These are phyloP conservation scores for Tholera decimalis DNA, from an alignment of 2,888 invertebrate genomes.

Conservation along the genomic window DNA sequence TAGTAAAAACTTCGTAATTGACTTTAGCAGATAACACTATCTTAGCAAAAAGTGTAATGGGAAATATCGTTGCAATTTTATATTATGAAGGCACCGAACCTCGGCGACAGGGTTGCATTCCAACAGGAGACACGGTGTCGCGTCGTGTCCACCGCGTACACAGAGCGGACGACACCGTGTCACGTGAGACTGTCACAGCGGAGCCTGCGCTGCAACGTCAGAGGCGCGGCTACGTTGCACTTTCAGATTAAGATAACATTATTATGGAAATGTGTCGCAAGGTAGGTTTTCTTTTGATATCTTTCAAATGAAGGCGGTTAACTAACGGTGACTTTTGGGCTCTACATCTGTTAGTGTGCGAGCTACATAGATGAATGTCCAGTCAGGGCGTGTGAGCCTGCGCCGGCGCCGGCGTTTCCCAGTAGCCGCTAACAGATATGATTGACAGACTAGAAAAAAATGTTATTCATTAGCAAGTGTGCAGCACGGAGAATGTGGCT, in stretches of 20 bases:
- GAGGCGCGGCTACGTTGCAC: slow-evolving; percentile 1
- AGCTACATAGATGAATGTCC: slow-evolving; percentile 1
- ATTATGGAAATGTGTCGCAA: slow-evolving; percentile 8
- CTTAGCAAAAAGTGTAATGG: slow-evolving; percentile 51
- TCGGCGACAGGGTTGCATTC: slow-evolving; percentile 30
- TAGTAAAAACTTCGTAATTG: slow-evolving; percentile 56
- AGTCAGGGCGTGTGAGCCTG: slow-evolving; percentile 29
- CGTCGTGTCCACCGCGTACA: not conserved
- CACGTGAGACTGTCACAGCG: slow-evolving; percentile 16
- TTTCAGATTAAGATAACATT: slow-evolving; percentile 18
- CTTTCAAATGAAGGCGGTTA: not conserved
- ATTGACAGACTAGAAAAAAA: slow-evolving; percentile 74
- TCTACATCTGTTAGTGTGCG: not conserved
- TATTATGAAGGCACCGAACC: slow-evolving; percentile 38
- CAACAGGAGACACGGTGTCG: slow-evolving; percentile 40
- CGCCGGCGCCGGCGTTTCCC: slow-evolving; percentile 61
- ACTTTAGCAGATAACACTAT: slow-evolving; percentile 58
- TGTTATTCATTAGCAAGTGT: slow-evolving; percentile 71
- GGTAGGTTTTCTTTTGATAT: slow-evolving; percentile 2
- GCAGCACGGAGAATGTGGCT: slow-evolving; percentile 66
- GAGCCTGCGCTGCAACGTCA: not conserved
- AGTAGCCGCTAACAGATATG: slow-evolving; percentile 69
- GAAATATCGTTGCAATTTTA: slow-evolving; percentile 47
- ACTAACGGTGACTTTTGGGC: not conserved
- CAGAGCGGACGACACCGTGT: slow-evolving; percentile 3